These are phyloP conservation scores for Horisme vitalbata DNA, from an alignment of 2,888 invertebrate species.

Conservation along the genomic window DNA sequence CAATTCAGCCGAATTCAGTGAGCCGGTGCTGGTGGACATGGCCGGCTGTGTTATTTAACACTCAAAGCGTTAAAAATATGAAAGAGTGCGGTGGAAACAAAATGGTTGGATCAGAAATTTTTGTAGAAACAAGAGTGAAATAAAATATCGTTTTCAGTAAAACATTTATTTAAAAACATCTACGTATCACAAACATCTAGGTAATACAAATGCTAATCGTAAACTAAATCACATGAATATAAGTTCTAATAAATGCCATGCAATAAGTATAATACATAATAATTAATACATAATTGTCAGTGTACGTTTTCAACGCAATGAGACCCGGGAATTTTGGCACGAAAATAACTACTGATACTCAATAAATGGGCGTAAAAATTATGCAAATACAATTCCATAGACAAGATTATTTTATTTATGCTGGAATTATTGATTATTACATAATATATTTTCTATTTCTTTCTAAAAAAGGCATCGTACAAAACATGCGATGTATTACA, in stretches of 20 bases:
- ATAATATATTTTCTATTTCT: neutral
- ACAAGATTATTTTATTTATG: too few relatives aligned
- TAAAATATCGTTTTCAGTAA: slow-evolving; percentile 6
- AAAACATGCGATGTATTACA: slow-evolving; percentile 13
- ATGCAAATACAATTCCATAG: too few relatives aligned
- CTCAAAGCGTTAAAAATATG: too few relatives aligned
- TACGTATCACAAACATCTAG: slow-evolving; percentile 24
- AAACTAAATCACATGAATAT: slow-evolving; percentile 10
- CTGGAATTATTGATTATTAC: too few relatives aligned
- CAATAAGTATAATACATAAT: slow-evolving; percentile 3
- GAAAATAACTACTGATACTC: too few relatives aligned
- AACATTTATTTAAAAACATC: slow-evolving; percentile 21
- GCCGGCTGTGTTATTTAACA: too few relatives aligned
- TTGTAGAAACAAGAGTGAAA: neutral
- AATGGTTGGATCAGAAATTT: too few relatives aligned
- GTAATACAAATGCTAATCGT: slow-evolving; percentile 19
- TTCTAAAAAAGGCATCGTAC: slow-evolving; percentile 6
- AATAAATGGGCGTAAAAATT: too few relatives aligned
- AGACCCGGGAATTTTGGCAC: slow-evolving; percentile 20
- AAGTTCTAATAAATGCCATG: slow-evolving; percentile 20
- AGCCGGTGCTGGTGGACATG: too few relatives aligned
- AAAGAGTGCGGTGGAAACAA: too few relatives aligned
- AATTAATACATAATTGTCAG: slow-evolving; percentile 7
- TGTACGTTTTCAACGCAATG: slow-evolving; percentile 19
- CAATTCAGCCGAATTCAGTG: too few relatives aligned